Evolutionary conservation across 2,888 invertebrate species (phyloP), one percentile per base, ranked within the genome.

Genomic region (Frankliniella intonsa): DNA sequence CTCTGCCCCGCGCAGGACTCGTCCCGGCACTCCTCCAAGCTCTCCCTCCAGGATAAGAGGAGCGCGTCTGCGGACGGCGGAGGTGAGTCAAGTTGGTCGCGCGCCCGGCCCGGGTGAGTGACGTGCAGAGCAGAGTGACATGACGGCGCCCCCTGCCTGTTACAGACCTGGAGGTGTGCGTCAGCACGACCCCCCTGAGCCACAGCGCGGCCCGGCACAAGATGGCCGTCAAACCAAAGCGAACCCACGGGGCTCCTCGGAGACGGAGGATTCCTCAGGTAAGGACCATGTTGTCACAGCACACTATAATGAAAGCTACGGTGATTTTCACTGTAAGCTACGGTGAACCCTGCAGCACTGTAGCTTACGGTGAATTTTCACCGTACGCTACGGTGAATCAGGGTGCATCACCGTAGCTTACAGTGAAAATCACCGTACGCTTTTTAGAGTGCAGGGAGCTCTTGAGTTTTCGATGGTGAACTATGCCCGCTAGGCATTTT

Each of bases 181-280:
- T 86, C 90, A 90, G 89, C 83, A 89, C 91, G 86, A 90, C 90
- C 86, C 92, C 93, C 83, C 90, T 95, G 85, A 94, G 93, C 86
- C 94, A 95, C 88, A 93, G 93, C 83, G 95, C 94, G 80, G 95
- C 95, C 83, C 92, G 91, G 85, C 95, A 95, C 89, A 93, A 93
- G 89, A 94, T 94, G 90, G 92, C 94, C 81, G 92, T 95, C 83
- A 90, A 93, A 80, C 94, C 94, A 49, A 91, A 92, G 84, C 91
- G 94, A 85, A 94, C 93, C 83, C 93, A 94, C 87, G 94, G 93
- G 84, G 93, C 93, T 50, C 93, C 94, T 9, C 88, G 93, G 81
- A 90, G 93, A 86, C 91, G 92, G 87, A 90, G 92, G 87, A 90
- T 89, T 19, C 87, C 89, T 83, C 90, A 90, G 88, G 90, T 90